Conservation (phyloP, 2,113 vertebrate genomes). For the Leucopternis melanops region DNA sequence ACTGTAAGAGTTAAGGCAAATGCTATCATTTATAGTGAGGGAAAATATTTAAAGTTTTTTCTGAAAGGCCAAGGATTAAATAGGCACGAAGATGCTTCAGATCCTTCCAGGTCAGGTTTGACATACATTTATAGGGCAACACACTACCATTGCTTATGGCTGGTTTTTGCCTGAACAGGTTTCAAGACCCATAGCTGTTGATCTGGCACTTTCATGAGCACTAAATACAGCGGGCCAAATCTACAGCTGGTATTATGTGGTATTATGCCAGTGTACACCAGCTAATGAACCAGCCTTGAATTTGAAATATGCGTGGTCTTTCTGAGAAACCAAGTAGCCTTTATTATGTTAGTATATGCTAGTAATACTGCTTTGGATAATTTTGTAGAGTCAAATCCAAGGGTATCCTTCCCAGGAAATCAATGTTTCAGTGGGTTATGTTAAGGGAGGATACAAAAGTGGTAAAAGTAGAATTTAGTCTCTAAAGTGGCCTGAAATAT, state of each 20-base stretch:
- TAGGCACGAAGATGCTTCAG: background rate
- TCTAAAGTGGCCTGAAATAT: slow-evolving; percentile 16
- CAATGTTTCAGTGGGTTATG: background rate
- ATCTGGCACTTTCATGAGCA: background rate
- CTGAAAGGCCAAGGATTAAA: background rate
- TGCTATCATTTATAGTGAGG: background rate
- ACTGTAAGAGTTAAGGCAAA: background rate
- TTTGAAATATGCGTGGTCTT: background rate
- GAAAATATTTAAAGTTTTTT: background rate
- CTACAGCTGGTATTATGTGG: background rate
- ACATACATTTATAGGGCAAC: background rate
- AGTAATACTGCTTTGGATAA: background rate
- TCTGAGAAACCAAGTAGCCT: background rate
- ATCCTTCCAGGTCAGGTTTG: background rate
- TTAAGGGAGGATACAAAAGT: background rate
- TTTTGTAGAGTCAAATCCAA: background rate
- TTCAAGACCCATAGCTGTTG: background rate
- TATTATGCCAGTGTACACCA: background rate
- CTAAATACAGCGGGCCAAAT: background rate
- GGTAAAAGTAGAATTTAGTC: background rate
- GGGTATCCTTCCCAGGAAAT: background rate
- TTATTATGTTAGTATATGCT: background rate
- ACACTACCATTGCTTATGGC: background rate
- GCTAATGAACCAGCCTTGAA: background rate
- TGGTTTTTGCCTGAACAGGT: background rate